These are phyloP conservation scores for Anolis sagrei DNA, from an alignment of 2,113 vertebrate genomes.

Conservation along the genomic window DNA sequence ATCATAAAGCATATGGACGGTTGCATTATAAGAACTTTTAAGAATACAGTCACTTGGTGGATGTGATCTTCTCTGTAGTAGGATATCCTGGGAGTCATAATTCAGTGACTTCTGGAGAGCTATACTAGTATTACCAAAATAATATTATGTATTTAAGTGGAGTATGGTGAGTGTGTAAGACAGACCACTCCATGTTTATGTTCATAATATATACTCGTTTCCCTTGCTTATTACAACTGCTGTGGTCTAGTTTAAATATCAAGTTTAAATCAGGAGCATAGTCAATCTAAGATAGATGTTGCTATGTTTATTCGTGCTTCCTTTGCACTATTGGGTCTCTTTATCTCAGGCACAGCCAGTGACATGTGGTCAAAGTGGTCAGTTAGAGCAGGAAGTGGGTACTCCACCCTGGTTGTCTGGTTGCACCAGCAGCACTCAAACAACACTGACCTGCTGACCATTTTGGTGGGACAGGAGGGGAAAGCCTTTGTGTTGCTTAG, in stretches of 20 bases:
- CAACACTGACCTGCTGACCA: neutral
- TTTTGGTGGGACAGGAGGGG: neutral
- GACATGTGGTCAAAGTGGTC: neutral
- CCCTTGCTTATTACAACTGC: neutral
- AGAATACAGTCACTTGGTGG: neutral
- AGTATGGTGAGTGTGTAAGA: neutral
- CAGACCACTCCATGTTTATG: too few species aligned
- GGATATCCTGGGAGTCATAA: too few species aligned
- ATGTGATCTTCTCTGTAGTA: neutral
- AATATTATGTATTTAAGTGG: neutral
- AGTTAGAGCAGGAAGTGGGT: neutral
- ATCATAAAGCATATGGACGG: neutral
- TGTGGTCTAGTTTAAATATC: neutral
- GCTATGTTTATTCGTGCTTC: neutral
- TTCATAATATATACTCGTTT: too few species aligned
- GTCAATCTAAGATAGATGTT: neutral
- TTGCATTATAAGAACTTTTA: neutral
- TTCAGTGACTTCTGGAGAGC: too few species aligned
- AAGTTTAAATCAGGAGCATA: neutral
- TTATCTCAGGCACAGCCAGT: neutral
- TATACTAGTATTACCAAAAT: too few species aligned
- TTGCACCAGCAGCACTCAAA: neutral
- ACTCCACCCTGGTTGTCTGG: neutral
- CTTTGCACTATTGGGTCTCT: neutral
- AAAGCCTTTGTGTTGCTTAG: neutral